A percentile compares a stretch with the other conserved stretches of the same genome.
Evolutionary conservation across 2,888 invertebrate genomes (phyloP).

Genomic region (Molanna angustata): DNA sequence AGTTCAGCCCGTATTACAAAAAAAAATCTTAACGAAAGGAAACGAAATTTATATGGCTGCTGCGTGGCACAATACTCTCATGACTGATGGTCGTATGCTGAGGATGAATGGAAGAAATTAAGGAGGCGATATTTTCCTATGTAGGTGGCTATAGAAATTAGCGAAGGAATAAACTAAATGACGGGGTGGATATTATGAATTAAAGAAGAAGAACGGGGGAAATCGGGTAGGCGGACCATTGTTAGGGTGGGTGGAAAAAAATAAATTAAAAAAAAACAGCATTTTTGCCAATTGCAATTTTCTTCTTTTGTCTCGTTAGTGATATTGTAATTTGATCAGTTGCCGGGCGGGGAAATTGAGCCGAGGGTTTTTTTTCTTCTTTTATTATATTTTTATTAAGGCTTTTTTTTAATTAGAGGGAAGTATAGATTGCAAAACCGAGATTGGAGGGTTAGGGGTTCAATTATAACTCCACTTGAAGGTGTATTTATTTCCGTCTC

Average conservation of each 20-base stretch:
- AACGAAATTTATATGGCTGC: neutral
- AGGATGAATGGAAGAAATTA: constrained; percentile 58
- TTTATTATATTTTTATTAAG: constrained; percentile 46
- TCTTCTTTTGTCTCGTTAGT: constrained; percentile 47
- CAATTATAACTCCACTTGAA: constrained; percentile 16
- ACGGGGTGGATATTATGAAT: neutral
- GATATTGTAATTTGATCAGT: constrained; percentile 60
- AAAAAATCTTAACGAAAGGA: too few species aligned
- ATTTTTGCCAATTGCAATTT: constrained; percentile 30
- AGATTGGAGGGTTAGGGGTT: constrained; percentile 39
- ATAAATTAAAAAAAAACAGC: constrained; percentile 14
- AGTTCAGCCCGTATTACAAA: too few species aligned
- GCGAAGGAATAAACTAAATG: constrained; percentile 54
- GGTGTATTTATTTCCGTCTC: constrained; percentile 29
- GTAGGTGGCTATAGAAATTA: constrained; percentile 46
- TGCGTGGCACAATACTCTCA: constrained; percentile 21
- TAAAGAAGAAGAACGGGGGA: neutral
- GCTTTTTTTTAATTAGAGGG: constrained; percentile 50
- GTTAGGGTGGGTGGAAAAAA: constrained; percentile 12
- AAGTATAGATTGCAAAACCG: constrained; percentile 33
- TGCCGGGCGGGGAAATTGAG: constrained; percentile 16
- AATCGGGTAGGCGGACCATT: constrained; percentile 2
- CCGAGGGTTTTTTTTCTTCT: too few species aligned
- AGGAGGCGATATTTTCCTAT: constrained; percentile 59
- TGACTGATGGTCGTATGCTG: constrained; percentile 37